phyloP scores from a whole-genome alignment of 2,797 vertebrate species.

The Lindbergichthys nudifrons region DNA sequence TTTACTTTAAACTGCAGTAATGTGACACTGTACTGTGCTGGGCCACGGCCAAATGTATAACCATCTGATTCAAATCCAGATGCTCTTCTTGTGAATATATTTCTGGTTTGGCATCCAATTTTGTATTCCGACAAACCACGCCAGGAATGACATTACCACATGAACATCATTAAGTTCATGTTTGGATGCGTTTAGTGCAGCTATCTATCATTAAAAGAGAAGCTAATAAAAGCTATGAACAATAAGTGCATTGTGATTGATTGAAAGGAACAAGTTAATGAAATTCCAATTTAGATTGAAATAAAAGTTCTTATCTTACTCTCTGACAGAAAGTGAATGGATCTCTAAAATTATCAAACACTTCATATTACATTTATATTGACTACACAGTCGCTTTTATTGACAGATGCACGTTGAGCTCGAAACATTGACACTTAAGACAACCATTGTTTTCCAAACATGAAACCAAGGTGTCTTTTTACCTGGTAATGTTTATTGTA shows the following conservation, averaged over 20 bases:
- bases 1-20: background rate
- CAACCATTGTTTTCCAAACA: background rate
- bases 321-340: background rate
- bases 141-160: too few species aligned
- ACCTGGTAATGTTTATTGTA: slow-evolving; percentile 19
- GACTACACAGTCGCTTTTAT: background rate
- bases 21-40: background rate
- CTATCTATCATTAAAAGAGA: background rate
- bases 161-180: too few species aligned
- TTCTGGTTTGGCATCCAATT: background rate
- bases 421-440: background rate
- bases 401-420: background rate
- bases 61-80: background rate
- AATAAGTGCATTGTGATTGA: too few species aligned
- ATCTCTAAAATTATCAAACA: background rate
- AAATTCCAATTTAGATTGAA: too few species aligned
- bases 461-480: background rate
- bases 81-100: background rate
- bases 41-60: background rate
- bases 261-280: too few species aligned
- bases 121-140: too few species aligned
- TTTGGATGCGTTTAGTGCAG: too few species aligned
- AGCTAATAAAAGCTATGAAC: background rate
- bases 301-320: background rate
- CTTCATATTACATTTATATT: background rate